Evolutionary conservation across 2,797 vertebrate genomes (phyloP), one percentile per base, ranked within the genome.

Genomic region (Periparus ater): DNA sequence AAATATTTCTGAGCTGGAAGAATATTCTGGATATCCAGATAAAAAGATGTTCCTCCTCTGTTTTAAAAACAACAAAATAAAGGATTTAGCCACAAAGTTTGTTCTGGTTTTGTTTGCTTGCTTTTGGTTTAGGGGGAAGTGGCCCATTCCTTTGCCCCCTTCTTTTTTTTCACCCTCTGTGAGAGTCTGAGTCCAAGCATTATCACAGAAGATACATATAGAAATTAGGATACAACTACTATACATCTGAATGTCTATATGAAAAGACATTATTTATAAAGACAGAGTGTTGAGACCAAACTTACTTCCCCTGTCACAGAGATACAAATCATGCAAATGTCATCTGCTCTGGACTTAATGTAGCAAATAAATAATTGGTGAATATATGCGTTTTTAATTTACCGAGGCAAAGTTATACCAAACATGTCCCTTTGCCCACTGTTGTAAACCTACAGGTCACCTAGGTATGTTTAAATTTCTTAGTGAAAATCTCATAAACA

Each of bases 1-100:
- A 88, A 75, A 55, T 93, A 54, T 75, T 74, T 93, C 60, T 96
- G 66, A 92, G 62, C 62, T 73, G 30, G 44, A 85, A 78, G 70
- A 86, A 75, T 89, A 86, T 88, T 91, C 73, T 86, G 67, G 66
- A 72, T 90, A 70, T 50, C 32, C 32, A 68, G 66, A 73, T n/a
- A 25, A 34, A 88, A 85, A 82, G 83, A 27, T 34, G 5, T 68
- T 80, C 16, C 30, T 78, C 27, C 27, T 75, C 36, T 85, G 1
- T 81, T 85, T 89, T 29, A 78, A 66, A 86, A 78, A 7, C 5
- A 78, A 17, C 38, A 66, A 66, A 36, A 66, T 14, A 51, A 50
- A 88, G 38, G 15, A 30, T 32, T 15, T 55, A 5, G 25, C 32
- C 19, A 8, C 45, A 54, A 42, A 61, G 4, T 62, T 88, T 36